A percentile compares a stretch with the other conserved stretches of the same genome.
Evolutionary conservation across 2,888 invertebrate genomes (phyloP).

Genomic region (Macropis europaea): DNA sequence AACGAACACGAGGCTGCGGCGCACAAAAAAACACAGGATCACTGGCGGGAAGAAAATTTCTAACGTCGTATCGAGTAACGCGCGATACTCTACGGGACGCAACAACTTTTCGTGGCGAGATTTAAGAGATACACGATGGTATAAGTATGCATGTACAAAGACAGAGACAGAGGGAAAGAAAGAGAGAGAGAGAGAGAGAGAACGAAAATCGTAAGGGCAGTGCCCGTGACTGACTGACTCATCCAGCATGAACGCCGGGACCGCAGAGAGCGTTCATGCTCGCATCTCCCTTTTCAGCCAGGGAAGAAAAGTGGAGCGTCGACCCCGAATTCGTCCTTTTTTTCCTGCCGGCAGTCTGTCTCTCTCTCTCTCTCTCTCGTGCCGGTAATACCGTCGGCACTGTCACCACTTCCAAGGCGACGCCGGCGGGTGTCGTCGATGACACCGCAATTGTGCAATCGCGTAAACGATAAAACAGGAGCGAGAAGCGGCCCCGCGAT

Average conservation of each 20-base stretch:
- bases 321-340: conserved; percentile 57
- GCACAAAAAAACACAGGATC: no score
- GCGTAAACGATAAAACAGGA: conserved; percentile 48
- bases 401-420: conserved; percentile 42
- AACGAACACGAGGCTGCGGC: no score
- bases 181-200: no score
- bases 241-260: conserved; percentile 60
- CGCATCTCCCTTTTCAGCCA: conserved; percentile 45
- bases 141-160: conserved; percentile 23
- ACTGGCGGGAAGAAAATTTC: no score
- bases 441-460: conserved; percentile 56
- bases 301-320: conserved; percentile 65
- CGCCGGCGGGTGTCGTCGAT: conserved; percentile 5
- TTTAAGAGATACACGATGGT: neutral
- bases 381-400: conserved; percentile 22
- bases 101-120: no score
- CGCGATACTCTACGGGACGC: no score
- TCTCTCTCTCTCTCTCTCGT: conserved; percentile 13
- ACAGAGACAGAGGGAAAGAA: no score
- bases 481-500: conserved; percentile 4
- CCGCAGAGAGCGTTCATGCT: conserved; percentile 12
- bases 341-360: conserved; percentile 5
- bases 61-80: no score
- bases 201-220: conserved; percentile 52
- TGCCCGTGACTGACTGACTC: conserved; percentile 68